Conservation (phyloP, 2,797 vertebrate species). For the Novumbra hubbsi region DNA sequence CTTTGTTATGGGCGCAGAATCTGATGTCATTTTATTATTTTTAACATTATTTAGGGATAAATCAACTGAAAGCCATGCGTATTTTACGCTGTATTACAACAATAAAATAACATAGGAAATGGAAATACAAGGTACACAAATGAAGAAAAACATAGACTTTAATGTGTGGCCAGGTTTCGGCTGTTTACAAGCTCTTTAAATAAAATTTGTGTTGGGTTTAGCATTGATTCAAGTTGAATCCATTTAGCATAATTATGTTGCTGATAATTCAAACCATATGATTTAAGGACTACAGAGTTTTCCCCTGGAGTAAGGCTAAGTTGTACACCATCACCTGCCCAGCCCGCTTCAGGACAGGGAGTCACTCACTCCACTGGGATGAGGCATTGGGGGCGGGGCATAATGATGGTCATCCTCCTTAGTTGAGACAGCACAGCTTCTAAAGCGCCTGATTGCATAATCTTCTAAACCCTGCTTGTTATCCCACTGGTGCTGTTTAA, state of each 20-base stretch:
- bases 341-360: too few species aligned
- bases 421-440: background rate
- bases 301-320: background rate
- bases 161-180: background rate
- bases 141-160: background rate
- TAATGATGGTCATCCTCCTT: too few species aligned
- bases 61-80: too few species aligned
- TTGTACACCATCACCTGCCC: background rate
- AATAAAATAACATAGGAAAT: background rate
- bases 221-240: constrained; percentile 34
- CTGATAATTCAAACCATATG: background rate
- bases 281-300: background rate
- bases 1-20: too few species aligned
- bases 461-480: background rate
- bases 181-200: constrained; percentile 18
- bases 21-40: too few species aligned
- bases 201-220: constrained; percentile 42
- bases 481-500: background rate
- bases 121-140: background rate
- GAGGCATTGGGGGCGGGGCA: background rate
- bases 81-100: background rate
- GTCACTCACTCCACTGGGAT: too few species aligned
- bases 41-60: too few species aligned
- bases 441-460: background rate
- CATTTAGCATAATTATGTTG: constrained; percentile 30